Conservation (phyloP, 2,888 invertebrate species). For the Volucella inanis region DNA sequence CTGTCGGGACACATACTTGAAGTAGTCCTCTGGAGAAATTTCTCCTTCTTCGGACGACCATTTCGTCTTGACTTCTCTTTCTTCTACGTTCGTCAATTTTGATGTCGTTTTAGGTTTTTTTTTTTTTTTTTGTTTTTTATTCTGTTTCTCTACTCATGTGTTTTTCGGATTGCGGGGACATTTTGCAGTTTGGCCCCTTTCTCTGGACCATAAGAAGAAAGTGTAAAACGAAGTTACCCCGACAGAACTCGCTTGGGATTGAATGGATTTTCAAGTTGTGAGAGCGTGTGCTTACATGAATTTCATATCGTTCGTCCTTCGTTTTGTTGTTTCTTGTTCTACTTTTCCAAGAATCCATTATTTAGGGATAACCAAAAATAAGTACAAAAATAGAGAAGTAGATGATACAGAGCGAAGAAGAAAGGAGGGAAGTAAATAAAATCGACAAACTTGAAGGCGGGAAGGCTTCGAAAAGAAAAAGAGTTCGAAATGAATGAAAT, state of each 20-base stretch:
- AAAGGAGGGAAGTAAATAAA: slow-evolving; percentile 37
- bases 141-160: slow-evolving; percentile 25
- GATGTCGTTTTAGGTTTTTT: slow-evolving; percentile 51
- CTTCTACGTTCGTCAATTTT: slow-evolving; percentile 37
- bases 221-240: slow-evolving; percentile 32
- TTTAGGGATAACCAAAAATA: slow-evolving; percentile 57
- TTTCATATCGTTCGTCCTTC: slow-evolving; percentile 69
- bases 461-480: slow-evolving; percentile 12
- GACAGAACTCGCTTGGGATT: slow-evolving; percentile 24
- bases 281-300: slow-evolving; percentile 68
- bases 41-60: slow-evolving; percentile 31
- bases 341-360: slow-evolving; percentile 58
- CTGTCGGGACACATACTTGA: slow-evolving; percentile 11
- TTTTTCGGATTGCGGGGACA: slow-evolving; percentile 57
- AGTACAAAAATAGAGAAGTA: neutral
- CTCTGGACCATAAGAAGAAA: neutral
- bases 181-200: slow-evolving; percentile 62
- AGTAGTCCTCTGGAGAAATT: slow-evolving; percentile 35
- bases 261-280: slow-evolving; percentile 44
- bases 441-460: slow-evolving; percentile 41
- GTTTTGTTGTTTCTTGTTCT: slow-evolving; percentile 48
- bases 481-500: slow-evolving; percentile 62
- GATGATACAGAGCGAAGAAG: neutral
- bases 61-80: slow-evolving; percentile 48
- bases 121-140: slow-evolving; percentile 13